Conservation (phyloP, 1,140 invertebrate genomes). For the Propsilocerus akamusi region DNA sequence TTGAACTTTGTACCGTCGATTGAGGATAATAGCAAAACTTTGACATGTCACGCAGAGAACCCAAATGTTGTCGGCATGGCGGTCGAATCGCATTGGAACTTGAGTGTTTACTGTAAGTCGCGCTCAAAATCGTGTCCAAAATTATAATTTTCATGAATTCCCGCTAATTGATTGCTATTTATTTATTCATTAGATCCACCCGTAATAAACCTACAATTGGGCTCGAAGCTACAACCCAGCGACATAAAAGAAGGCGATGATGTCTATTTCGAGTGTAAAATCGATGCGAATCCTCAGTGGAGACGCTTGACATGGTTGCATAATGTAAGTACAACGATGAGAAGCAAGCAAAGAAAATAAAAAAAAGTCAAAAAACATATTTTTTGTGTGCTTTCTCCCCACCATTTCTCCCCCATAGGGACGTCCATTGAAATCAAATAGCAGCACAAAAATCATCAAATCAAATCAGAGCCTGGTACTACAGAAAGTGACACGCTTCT, state of each 20-base stretch:
- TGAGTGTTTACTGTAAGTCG: slow-evolving; percentile 32
- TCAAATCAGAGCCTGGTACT: slow-evolving; percentile 59
- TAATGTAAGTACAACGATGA: slow-evolving; percentile 37
- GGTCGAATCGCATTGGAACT: slow-evolving; percentile 28
- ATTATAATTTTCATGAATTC: background rate
- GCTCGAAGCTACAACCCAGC: slow-evolving; percentile 54
- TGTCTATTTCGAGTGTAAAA: slow-evolving; percentile 71
- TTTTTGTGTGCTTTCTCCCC: background rate
- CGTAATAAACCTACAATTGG: slow-evolving; percentile 51
- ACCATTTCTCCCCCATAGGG: background rate
- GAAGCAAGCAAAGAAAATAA: background rate
- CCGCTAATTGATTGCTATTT: slow-evolving; percentile 1
- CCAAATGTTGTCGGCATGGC: slow-evolving; percentile 23
- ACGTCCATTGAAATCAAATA: slow-evolving; percentile 21
- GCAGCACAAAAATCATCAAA: slow-evolving; percentile 44
- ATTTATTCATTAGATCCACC: slow-evolving; percentile 46
- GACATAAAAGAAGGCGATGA: slow-evolving; percentile 72
- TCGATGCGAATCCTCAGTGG: slow-evolving; percentile 55
- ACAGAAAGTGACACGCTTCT: slow-evolving; percentile 50
- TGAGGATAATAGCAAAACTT: slow-evolving; percentile 46
- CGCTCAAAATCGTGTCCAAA: background rate
- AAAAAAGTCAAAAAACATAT: background rate
- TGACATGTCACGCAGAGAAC: slow-evolving; percentile 55
- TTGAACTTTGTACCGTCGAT: slow-evolving; percentile 40
- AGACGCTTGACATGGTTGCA: slow-evolving; percentile 59